Base-by-base conservation (phyloP, 2,888 invertebrate genomes). In the Ophion ventricosus region DNA sequence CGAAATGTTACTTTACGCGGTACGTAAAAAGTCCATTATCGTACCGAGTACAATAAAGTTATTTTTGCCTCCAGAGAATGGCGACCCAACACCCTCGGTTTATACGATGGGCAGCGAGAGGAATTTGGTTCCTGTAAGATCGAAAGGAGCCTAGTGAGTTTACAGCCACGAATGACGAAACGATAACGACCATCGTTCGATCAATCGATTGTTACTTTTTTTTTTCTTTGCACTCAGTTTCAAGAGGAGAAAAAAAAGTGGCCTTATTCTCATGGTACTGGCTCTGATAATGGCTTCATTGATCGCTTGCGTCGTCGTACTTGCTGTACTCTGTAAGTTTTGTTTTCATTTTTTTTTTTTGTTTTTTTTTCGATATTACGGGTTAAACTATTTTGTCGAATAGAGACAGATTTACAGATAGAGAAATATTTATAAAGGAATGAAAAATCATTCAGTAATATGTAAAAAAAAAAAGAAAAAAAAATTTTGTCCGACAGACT, bases 131-230 rank as follows among this genome's bases (percentile, higher is more conserved):
- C 87, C 89, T 25, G 89, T 93, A 20, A 92, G 90, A 86, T 91
- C 93, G 8, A 90, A 90, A 57, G 87, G 84, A 29, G 86, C 91
- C n/a, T 92, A 89, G 93, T 93, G 87, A 92, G 92, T 88, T 35
- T 49, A 69, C 56, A 43, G 67, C 3, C 14, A 20, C 70, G 25
- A 43, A 61, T 54, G 17, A 56, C 14, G 17, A 49, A 59, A 64
- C 40, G 11, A 61, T 70, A 69, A 73, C 59, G 0, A 4, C 5
- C 0, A 10, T 61, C 5, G 4, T 64, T 49, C 25, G 14, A 29
- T 63, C 23, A 40, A 63, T 57, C n/a, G 11, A 64, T 14, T 69
- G 29, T 29, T n/a, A n/a, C n/a, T n/a, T 63, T 4, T 23, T 61
- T 20, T 43, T 14, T 83, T 35, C 10, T 70, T 7, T 14, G 1